A percentile compares a stretch with the other conserved stretches of the same genome.
These are phyloP conservation scores for Tachyglossus aculeatus DNA, from an alignment of 2,797 vertebrate species.

Conservation along the genomic window DNA sequence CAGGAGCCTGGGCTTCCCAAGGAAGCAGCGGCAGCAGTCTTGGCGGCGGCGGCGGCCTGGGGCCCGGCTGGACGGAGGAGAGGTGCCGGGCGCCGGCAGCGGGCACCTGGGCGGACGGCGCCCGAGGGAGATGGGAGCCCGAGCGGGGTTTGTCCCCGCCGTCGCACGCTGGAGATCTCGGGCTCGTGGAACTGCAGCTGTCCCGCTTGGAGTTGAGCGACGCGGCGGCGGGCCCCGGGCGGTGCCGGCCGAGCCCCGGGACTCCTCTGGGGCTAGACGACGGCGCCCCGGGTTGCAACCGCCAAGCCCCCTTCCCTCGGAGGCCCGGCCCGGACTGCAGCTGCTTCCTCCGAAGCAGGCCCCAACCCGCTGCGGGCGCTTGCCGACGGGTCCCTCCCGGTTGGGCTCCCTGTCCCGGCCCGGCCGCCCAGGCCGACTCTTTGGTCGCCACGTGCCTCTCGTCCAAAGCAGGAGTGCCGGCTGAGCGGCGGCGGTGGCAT, in stretches of 20 bases:
- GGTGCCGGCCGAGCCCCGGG: not conserved
- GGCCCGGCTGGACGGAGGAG: not conserved
- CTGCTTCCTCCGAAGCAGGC: not conserved
- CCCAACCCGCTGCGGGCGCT: too few relatives aligned
- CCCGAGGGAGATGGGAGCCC: not conserved
- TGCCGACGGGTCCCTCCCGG: not conserved
- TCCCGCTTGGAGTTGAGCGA: constrained; percentile 18
- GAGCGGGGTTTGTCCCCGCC: not conserved
- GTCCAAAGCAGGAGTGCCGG: too few relatives aligned
- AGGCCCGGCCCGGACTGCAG: not conserved
- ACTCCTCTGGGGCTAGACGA: not conserved
- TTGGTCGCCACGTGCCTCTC: not conserved
- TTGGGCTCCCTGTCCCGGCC: not conserved
- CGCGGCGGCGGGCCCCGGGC: not conserved
- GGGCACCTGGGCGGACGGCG: not conserved
- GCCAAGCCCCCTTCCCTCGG: accelerated
- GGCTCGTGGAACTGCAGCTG: constrained; percentile 3
- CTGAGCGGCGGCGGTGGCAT: not conserved
- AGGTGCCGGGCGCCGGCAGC: not conserved
- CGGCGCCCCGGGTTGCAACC: not conserved
- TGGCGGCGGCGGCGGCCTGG: not conserved
- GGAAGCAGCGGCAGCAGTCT: accelerated
- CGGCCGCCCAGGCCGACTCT: too few relatives aligned
- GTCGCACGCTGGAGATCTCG: not conserved
- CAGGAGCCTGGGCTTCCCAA: accelerated